These are phyloP conservation scores for Spermophilus dauricus DNA, from an alignment of 2,113 vertebrate genomes.

Conservation along the genomic window DNA sequence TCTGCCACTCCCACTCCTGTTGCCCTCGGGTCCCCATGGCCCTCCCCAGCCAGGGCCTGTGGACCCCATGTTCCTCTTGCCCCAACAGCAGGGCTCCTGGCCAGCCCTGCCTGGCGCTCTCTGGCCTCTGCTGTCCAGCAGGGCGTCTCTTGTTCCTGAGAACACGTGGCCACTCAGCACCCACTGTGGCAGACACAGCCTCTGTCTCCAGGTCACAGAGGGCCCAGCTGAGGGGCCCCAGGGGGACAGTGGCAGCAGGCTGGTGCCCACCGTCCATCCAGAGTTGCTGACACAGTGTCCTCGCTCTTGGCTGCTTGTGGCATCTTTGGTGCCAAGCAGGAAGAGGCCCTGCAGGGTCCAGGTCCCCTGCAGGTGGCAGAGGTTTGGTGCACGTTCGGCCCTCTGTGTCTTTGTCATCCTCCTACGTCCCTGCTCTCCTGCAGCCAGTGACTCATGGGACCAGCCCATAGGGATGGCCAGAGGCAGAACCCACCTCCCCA, in stretches of 20 bases:
- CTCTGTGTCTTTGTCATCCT: not conserved
- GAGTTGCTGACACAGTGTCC: not conserved
- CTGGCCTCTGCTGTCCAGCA: rapidly evolving
- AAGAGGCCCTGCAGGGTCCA: not conserved
- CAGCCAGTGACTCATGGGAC: not conserved
- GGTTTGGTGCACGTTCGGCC: too few species aligned
- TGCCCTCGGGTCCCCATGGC: not conserved
- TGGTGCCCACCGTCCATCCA: too few species aligned
- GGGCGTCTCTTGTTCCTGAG: not conserved
- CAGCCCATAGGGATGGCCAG: not conserved
- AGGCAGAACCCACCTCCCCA: not conserved
- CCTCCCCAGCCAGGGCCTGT: not conserved
- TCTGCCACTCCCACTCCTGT: not conserved
- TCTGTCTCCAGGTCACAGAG: too few species aligned
- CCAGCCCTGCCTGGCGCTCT: not conserved
- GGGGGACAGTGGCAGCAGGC: not conserved
- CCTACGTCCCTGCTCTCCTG: too few species aligned
- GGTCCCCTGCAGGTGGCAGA: not conserved
- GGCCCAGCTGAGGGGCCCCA: rapidly evolving
- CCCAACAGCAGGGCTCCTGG: not conserved
- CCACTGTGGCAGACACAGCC: rapidly evolving
- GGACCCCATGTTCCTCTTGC: not conserved
- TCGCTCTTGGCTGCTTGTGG: not conserved
- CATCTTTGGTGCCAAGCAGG: not conserved
- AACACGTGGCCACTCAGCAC: rapidly evolving